Percentiles rank a stretch among this genome's conserved stretches.
Conservation (phyloP, 1,140 invertebrate species). For the Eurosta solidaginis region DNA sequence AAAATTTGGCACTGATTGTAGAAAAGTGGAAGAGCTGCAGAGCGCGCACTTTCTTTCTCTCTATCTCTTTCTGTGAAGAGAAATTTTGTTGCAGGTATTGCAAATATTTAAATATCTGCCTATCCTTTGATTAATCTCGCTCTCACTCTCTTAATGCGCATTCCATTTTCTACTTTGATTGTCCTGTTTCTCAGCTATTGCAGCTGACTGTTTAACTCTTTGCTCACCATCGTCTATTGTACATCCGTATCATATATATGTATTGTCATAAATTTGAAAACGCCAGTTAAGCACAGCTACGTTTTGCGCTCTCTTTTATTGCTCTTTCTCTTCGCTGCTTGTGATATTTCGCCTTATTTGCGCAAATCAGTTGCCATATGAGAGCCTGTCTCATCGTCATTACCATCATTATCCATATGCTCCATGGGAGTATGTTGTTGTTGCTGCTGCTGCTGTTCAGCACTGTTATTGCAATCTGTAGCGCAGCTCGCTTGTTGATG, state of each 20-base stretch:
- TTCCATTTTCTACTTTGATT: background rate
- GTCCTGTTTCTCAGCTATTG: constrained; percentile 1
- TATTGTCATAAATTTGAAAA: background rate
- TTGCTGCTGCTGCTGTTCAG: background rate
- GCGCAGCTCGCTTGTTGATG: background rate
- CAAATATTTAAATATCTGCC: background rate
- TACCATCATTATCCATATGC: constrained; percentile 54
- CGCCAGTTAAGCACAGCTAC: no score
- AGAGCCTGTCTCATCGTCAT: constrained; percentile 41
- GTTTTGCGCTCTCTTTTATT: no score
- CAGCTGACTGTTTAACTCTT: background rate
- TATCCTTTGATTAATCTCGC: background rate
- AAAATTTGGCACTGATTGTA: constrained; percentile 4
- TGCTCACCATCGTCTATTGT: background rate
- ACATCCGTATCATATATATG: no score
- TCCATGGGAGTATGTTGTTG: constrained; percentile 38
- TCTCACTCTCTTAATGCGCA: background rate
- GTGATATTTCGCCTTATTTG: constrained; percentile 32
- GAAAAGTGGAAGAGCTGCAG: background rate
- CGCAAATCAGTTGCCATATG: constrained; percentile 34
- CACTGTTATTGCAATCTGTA: background rate
- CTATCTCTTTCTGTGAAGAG: no score
- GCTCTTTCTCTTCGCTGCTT: background rate
- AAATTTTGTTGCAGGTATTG: background rate
- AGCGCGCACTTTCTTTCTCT: no score